Conservation (phyloP, 2,888 invertebrate genomes). For the Ypsolopha sequella region DNA sequence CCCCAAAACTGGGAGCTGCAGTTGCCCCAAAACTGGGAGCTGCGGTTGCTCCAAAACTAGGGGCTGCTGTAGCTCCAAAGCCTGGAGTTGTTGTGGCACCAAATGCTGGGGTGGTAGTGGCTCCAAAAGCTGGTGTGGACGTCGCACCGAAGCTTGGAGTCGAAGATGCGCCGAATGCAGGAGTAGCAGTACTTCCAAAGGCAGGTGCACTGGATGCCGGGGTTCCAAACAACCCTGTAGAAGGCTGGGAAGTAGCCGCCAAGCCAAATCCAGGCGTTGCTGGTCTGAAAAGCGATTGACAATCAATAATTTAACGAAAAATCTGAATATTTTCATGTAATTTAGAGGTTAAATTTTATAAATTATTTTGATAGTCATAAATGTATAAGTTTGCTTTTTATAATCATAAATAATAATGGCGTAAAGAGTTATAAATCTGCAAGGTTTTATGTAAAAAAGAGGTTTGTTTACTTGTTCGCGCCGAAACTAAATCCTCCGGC, state of each 20-base stretch:
- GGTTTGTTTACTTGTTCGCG: conserved; percentile 48
- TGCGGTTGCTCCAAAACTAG: conserved; percentile 23
- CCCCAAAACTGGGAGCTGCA: conserved; percentile 20
- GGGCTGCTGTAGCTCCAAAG: conserved; percentile 27
- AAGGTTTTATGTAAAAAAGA: conserved; percentile 8
- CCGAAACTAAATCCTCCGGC: conserved; percentile 56
- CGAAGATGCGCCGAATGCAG: no score
- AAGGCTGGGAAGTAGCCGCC: conserved; percentile 34
- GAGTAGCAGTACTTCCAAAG: no score
- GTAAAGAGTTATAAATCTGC: background rate
- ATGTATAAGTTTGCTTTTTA: no score
- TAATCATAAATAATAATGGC: background rate
- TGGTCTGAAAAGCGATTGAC: conserved; percentile 25
- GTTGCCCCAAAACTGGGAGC: conserved; percentile 32
- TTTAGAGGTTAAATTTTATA: no score
- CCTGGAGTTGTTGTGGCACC: conserved; percentile 31
- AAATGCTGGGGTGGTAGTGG: no score
- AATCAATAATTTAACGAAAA: background rate
- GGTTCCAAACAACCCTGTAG: conserved; percentile 39
- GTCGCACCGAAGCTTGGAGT: no score
- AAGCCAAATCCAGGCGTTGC: conserved; percentile 46
- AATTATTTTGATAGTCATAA: no score
- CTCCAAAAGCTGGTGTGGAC: no score
- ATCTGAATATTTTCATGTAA: background rate
- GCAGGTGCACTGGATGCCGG: conserved; percentile 5